A percentile compares a stretch with the other conserved stretches of the same genome.
phyloP scores from a whole-genome alignment of 2,888 invertebrate genomes.

The Bruchidius siliquastri region DNA sequence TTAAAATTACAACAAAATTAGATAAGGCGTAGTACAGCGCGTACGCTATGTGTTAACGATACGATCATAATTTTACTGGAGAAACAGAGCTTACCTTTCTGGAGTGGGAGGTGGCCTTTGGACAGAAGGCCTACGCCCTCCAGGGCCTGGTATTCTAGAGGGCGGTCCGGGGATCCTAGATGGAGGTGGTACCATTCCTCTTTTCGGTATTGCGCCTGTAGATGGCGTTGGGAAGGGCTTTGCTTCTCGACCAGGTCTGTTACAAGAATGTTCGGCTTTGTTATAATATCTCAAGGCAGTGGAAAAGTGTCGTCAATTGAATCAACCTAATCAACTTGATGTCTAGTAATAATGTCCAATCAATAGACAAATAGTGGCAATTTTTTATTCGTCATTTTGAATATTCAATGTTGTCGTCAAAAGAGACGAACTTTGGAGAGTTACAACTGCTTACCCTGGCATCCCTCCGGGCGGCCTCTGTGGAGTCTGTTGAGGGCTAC shows the following conservation, averaged over 20 bases:
- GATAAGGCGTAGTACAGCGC: too few species aligned
- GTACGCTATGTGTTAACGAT: too few species aligned
- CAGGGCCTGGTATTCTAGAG: background rate
- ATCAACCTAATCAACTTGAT: too few species aligned
- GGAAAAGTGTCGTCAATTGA: too few species aligned
- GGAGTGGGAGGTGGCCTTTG: background rate
- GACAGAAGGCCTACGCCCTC: background rate
- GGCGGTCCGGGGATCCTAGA: background rate
- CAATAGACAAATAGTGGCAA: too few species aligned
- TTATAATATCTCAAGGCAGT: too few species aligned
- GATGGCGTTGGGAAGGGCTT: background rate
- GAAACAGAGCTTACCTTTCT: background rate
- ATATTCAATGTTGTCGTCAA: too few species aligned
- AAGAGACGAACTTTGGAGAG: too few species aligned
- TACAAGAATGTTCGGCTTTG: background rate
- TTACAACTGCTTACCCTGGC: background rate
- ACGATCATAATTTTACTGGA: too few species aligned
- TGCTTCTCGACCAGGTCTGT: background rate
- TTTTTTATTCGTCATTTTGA: too few species aligned
- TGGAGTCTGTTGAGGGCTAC: background rate
- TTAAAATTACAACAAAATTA: background rate
- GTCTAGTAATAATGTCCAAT: too few species aligned
- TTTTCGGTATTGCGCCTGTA: constrained; percentile 3
- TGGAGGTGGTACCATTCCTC: background rate
- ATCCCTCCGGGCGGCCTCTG: background rate